These are phyloP conservation scores for Agrochola lota DNA, from an alignment of 2,888 invertebrate species.

Conservation along the genomic window DNA sequence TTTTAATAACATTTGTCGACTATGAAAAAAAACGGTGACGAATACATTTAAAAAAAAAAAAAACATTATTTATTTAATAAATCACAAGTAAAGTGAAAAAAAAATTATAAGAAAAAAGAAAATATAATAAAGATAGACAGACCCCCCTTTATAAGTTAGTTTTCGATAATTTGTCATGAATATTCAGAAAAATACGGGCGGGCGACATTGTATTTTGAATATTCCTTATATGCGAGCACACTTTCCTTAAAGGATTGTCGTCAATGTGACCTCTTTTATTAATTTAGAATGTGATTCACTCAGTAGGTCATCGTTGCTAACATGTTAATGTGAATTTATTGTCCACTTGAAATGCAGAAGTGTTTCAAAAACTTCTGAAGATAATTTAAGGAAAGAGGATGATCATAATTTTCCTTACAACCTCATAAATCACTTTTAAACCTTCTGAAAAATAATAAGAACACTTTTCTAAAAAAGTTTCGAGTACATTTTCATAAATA, in stretches of 20 bases:
- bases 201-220: not conserved
- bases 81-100: too few species aligned
- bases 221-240: not conserved
- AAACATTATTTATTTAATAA: too few species aligned
- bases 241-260: not conserved
- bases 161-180: too few species aligned
- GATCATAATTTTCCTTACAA: not conserved
- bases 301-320: not conserved
- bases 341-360: slow-evolving; percentile 5
- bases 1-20: too few species aligned
- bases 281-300: slow-evolving; percentile 24
- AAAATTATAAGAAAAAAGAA: too few species aligned
- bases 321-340: not conserved
- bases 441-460: not conserved
- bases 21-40: too few species aligned
- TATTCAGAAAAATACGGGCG: too few species aligned
- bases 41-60: too few species aligned
- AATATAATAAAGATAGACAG: too few species aligned
- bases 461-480: not conserved
- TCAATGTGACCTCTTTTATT: slow-evolving; percentile 18
- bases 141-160: too few species aligned
- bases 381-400: not conserved
- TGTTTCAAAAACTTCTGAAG: not conserved
- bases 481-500: not conserved
- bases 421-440: not conserved